Evolutionary conservation across 2,888 invertebrate species (phyloP).

Genomic region (Noctua fimbriata): DNA sequence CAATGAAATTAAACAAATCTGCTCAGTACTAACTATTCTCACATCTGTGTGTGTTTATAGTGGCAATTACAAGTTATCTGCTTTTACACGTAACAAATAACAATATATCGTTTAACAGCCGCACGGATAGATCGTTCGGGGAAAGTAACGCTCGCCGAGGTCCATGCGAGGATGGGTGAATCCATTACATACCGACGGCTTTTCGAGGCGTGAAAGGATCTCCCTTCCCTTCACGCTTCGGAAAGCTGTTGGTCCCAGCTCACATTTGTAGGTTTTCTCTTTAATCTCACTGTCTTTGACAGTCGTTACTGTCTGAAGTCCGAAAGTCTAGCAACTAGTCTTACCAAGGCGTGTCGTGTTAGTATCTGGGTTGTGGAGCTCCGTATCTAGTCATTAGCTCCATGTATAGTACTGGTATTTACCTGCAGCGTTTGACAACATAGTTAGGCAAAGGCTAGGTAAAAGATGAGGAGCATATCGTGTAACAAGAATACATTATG

Average conservation of each 20-base stretch:
- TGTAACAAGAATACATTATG: no score
- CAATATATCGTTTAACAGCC: not conserved
- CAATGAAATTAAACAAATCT: slow-evolving; percentile 8
- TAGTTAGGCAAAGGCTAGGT: not conserved
- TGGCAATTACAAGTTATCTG: not conserved
- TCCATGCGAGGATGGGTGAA: not conserved
- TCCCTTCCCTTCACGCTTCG: not conserved
- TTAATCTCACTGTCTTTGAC: no score
- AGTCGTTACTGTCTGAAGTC: no score
- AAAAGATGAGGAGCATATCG: no score
- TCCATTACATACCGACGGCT: not conserved
- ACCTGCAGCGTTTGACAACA: not conserved
- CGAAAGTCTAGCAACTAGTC: not conserved
- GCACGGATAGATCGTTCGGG: not conserved
- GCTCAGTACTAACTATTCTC: not conserved
- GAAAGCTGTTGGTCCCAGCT: not conserved
- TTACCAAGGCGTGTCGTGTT: not conserved
- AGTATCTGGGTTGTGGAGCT: not conserved
- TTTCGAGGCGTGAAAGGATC: no score
- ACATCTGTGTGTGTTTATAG: not conserved
- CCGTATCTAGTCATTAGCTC: not conserved
- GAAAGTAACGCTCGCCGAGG: not conserved
- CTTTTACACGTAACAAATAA: slow-evolving; percentile 3
- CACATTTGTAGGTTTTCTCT: no score
- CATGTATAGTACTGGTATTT: not conserved